Conservation (phyloP, 2,113 vertebrate species). For the Mirounga angustirostris region DNA sequence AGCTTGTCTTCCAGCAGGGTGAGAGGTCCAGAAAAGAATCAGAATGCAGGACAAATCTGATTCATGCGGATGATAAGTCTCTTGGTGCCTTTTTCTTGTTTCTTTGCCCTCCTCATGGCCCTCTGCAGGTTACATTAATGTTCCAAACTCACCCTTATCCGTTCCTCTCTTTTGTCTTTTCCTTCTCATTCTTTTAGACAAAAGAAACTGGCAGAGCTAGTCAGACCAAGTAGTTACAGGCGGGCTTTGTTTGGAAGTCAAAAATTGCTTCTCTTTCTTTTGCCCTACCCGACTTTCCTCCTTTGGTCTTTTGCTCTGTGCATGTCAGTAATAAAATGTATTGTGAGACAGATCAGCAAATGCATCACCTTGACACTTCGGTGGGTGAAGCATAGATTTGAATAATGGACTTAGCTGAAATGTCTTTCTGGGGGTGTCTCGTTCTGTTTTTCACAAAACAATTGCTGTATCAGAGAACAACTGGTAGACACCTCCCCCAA, state of each 20-base stretch:
- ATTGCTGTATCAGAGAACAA: constrained; percentile 41
- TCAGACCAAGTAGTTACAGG: constrained; percentile 32
- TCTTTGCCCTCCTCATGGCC: constrained; percentile 47
- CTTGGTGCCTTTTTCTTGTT: constrained; percentile 62
- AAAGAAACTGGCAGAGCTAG: constrained; percentile 39
- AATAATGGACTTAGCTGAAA: constrained; percentile 55
- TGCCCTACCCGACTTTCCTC: neutral
- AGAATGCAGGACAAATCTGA: constrained; percentile 28
- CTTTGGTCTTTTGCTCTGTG: neutral
- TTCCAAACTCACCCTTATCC: constrained; percentile 41
- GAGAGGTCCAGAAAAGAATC: constrained; percentile 34
- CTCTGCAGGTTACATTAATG: constrained; percentile 66
- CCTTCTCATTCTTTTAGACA: constrained; percentile 42
- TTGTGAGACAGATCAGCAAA: constrained; percentile 49
- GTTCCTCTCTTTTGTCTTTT: neutral
- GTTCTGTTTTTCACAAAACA: constrained; percentile 65
- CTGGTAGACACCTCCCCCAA: neutral
- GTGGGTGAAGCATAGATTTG: constrained; percentile 64
- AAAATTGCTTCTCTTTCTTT: constrained; percentile 46
- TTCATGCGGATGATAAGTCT: constrained; percentile 21
- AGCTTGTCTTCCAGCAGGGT: neutral
- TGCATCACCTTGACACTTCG: constrained; percentile 61
- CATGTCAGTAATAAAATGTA: constrained; percentile 59
- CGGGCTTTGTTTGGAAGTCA: constrained; percentile 45
- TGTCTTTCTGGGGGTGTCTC: constrained; percentile 20